Evolutionary conservation across 2,888 invertebrate species (phyloP), one percentile per base, ranked within the genome.

Genomic region (Tinea semifulvella): DNA sequence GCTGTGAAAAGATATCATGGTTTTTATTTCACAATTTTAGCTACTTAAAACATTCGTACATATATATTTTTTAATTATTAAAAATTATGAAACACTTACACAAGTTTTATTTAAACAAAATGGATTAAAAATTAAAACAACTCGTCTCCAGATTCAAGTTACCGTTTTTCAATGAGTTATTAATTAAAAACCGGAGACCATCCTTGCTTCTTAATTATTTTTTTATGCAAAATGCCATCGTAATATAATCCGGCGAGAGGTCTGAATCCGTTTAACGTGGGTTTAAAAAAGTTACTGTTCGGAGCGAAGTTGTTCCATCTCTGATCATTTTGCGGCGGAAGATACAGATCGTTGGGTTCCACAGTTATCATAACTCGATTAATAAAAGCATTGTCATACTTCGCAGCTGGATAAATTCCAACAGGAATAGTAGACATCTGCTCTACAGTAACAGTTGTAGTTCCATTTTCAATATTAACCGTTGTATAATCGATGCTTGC

Each of bases 231-330:
- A 63, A 61, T 77, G 45, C 79, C 75, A 52, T 79, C 76, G 52
- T 76, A 77, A 59, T 80, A 79, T 49, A 79, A 67, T 38, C 79
- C 77, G 17, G 77, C 70, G 40, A 79, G 60, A 49, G 79, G 76
- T 54, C 56, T 69, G 50, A 80, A 80, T 8, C 47, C 47, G 14
- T 52, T 64, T 65, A 17, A 27, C 53, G 52, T 57, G 25, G 61
- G 51, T 43, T 52, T 54, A 43, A 52, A 49, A 52, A 53, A 56
- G 52, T 59, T 53, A 49, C 53, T 56, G 46, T 53, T 51, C 52
- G 60, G 56, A 52, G 59, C 55, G 56, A 68, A 66, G 50, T 56
- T 58, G 47, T 53, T 56, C 74, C 74, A 76, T 66, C 64, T 60
- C 61, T 71, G 65, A 64, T 68, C 55, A 50, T 57, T 52, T 49